phyloP scores from a whole-genome alignment of 1,140 invertebrate species.

The Drosophila orena region DNA sequence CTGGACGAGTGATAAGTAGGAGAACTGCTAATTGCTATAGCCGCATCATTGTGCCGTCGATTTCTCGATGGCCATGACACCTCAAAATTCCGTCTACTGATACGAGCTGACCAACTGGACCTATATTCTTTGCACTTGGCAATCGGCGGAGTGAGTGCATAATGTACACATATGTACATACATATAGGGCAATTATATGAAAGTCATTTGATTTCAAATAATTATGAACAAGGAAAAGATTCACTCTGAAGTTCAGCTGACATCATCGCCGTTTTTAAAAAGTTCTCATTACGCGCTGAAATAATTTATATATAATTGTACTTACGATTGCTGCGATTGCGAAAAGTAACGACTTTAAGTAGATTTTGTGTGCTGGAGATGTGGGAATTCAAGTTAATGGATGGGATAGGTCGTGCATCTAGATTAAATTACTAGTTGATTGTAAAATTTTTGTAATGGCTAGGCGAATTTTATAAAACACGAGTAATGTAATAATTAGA shows the following conservation, averaged over 20 bases:
- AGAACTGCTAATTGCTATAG: conserved; percentile 33
- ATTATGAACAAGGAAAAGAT: conserved; percentile 42
- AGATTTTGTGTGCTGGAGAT: conserved; percentile 5
- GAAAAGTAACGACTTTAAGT: conserved; percentile 20
- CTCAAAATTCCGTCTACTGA: conserved; percentile 21
- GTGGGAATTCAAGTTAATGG: conserved; percentile 14
- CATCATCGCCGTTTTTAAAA: conserved; percentile 36
- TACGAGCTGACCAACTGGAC: conserved; percentile 11
- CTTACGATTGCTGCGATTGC: conserved; percentile 11
- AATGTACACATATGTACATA: background rate
- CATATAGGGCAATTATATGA: conserved; percentile 12
- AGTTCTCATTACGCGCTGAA: conserved; percentile 33
- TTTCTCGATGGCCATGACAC: conserved; percentile 21
- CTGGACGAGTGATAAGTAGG: conserved; percentile 22
- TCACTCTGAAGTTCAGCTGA: conserved; percentile 38
- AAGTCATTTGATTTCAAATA: conserved; percentile 35
- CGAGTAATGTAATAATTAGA: no score
- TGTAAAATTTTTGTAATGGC: background rate
- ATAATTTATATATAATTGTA: conserved; percentile 35
- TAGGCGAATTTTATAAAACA: background rate
- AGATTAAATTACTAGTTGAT: background rate
- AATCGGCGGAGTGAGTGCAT: conserved; percentile 9
- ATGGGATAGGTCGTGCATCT: conserved; percentile 32
- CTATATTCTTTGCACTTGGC: conserved; percentile 33
- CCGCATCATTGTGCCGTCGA: conserved; percentile 21